Conservation (phyloP, 2,113 vertebrate species). For the Caracal caracal region DNA sequence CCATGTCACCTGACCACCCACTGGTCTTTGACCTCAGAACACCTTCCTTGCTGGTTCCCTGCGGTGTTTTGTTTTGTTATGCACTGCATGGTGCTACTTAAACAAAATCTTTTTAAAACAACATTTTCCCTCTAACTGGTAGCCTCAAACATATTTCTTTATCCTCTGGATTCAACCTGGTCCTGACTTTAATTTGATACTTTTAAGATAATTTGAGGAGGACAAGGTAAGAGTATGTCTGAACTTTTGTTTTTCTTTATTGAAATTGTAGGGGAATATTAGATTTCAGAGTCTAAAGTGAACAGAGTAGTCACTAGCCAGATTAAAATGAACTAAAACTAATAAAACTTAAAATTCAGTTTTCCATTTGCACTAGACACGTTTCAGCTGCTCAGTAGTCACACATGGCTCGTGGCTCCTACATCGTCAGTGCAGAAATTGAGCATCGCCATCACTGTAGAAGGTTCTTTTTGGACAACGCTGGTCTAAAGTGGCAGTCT, state of each 20-base stretch:
- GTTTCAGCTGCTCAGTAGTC: background rate
- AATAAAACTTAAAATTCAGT: background rate
- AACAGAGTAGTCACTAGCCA: background rate
- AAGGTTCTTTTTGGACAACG: background rate
- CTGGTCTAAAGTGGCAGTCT: background rate
- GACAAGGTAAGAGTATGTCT: background rate
- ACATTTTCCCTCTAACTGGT: background rate
- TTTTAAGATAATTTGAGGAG: background rate
- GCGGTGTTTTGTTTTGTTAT: background rate
- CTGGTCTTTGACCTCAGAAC: background rate
- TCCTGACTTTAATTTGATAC: constrained; percentile 6
- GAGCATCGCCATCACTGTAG: background rate
- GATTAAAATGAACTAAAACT: background rate
- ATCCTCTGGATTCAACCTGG: background rate
- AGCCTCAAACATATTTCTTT: background rate
- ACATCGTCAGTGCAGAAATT: background rate
- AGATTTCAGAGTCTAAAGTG: background rate
- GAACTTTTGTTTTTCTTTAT: background rate
- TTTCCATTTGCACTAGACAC: background rate
- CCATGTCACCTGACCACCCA: background rate
- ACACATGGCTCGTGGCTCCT: background rate
- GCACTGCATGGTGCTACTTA: background rate
- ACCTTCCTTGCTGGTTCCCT: background rate
- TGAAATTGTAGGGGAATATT: background rate
- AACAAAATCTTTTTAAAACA: background rate